Conservation (phyloP, 2,113 vertebrate genomes). For the Rhegmatorhina hoffmannsi region DNA sequence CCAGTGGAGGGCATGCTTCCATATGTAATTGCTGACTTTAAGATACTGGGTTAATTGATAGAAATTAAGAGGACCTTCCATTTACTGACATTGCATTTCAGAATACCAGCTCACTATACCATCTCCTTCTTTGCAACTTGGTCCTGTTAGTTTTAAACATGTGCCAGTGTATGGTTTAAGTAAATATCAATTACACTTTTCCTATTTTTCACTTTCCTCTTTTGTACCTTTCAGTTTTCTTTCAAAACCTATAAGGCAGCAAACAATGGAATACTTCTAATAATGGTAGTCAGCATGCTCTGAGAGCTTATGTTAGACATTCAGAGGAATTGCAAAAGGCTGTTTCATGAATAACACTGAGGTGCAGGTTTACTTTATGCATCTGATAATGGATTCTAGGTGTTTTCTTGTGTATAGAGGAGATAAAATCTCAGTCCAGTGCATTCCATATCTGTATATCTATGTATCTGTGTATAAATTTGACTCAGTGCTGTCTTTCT, state of each 20-base stretch:
- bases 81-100: slow-evolving; percentile 60
- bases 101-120: slow-evolving; percentile 13
- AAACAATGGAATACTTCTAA: not conserved
- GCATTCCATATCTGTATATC: not conserved
- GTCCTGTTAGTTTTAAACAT: not conserved
- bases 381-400: not conserved
- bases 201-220: not conserved
- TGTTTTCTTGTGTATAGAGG: not conserved
- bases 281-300: not conserved
- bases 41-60: slow-evolving; percentile 73
- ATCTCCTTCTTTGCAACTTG: not conserved
- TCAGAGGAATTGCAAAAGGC: not conserved
- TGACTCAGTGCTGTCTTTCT: not conserved
- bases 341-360: not conserved
- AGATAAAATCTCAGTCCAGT: not conserved
- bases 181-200: not conserved
- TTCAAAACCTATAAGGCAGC: not conserved
- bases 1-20: slow-evolving; percentile 70
- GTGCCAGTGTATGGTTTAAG: not conserved
- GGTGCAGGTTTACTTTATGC: not conserved
- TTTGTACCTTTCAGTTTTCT: not conserved
- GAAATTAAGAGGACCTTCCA: slow-evolving; percentile 71
- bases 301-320: not conserved
- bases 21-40: slow-evolving; percentile 77
- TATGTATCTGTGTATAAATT: not conserved